Base-by-base conservation (phyloP, 2,797 vertebrate species). In the Threskiornis aethiopicus region DNA sequence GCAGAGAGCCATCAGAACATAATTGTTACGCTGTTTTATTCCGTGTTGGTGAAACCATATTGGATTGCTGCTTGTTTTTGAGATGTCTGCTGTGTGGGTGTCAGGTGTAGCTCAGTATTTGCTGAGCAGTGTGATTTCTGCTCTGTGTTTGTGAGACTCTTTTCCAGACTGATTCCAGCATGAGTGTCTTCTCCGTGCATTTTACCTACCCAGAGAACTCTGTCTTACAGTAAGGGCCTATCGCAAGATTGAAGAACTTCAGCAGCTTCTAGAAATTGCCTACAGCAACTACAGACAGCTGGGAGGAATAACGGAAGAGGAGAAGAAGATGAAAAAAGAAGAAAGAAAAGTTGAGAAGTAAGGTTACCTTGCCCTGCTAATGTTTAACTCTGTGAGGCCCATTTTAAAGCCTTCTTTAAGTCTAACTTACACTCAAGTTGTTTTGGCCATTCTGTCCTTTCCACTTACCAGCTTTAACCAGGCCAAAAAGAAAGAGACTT, bases 211-310 rank as follows among this genome's bases (percentile, higher is more conserved):
- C 54, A 70, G 35, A 83, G 51, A 64, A 66, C 28, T 93, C 25
- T 96, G 35, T 93, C 24, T 98, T 97, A 22, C 97, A 98, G 98
- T 97, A 79, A 98, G 98, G 90, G 98, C 98, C n/a, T 98, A 98
- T 84, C 69, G 87, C 87, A 99, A 98, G 97, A 97, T 98, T 69
- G 79, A 97, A 73, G 98, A 98, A 95, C 93, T 98, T 66, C 95
- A 95, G 81, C 92, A 42, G 17, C 97, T 98, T 55, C 96, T 98
- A 75, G 97, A 98, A 95, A 97, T 98, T 76, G 98, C 98, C 55
- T 97, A 97, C 95, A 98, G 96, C 97, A 98, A 99, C 94, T 99
- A 98, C 87, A 98, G 96, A 87, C 98, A 98, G 28, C 98, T 99
- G 79, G 98, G 98, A 77, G 98, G 98, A 59, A 93, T 98, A 94